These are phyloP conservation scores for Strix aluco DNA, from an alignment of 2,113 vertebrate species.

Conservation along the genomic window DNA sequence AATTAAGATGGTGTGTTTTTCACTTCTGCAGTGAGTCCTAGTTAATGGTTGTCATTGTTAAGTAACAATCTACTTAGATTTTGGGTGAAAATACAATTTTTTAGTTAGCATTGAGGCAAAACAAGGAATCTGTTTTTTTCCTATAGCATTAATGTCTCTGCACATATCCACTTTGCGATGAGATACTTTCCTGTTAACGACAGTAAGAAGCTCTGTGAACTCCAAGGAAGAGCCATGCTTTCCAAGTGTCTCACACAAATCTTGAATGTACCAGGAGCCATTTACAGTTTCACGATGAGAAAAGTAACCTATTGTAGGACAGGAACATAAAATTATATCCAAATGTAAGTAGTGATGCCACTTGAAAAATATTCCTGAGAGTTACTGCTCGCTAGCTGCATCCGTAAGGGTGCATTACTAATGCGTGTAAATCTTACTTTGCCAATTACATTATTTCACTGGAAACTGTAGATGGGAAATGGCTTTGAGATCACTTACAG, in stretches of 20 bases:
- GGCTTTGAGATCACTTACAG: neutral
- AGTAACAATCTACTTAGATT: slow-evolving; percentile 49
- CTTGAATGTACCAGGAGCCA: slow-evolving; percentile 92
- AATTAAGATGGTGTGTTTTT: neutral
- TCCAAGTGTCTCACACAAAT: slow-evolving; percentile 80
- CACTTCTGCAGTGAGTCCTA: neutral
- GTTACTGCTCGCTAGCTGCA: neutral
- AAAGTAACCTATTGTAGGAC: slow-evolving; percentile 83
- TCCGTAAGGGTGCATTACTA: neutral
- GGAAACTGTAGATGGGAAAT: neutral
- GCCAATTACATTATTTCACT: neutral
- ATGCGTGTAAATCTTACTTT: neutral
- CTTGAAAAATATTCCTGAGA: neutral
- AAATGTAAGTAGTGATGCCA: neutral
- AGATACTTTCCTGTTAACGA: slow-evolving; percentile 93
- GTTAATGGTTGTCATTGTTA: neutral
- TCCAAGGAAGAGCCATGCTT: slow-evolving; percentile 80
- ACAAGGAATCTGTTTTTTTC: slow-evolving; percentile 97
- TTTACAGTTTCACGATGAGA: slow-evolving; percentile 89
- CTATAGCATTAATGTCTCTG: slow-evolving; percentile 72
- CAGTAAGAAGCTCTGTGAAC: slow-evolving; percentile 91
- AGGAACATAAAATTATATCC: neutral
- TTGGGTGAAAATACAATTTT: slow-evolving; percentile 88
- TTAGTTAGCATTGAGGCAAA: slow-evolving; percentile 98
- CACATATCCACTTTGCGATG: slow-evolving; percentile 77